Conservation (phyloP, 1,140 invertebrate genomes). For the Linepithema humile region DNA sequence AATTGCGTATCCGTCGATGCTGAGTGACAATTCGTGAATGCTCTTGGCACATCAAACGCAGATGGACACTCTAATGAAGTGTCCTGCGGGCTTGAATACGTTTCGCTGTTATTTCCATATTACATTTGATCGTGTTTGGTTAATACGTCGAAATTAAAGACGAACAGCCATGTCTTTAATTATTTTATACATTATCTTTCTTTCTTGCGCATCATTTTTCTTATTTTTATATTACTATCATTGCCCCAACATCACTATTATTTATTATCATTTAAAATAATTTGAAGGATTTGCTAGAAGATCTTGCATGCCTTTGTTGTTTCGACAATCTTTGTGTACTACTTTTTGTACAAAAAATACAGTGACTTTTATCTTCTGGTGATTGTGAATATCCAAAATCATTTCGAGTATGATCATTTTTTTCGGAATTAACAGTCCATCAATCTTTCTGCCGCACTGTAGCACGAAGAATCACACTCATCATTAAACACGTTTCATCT, state of each 20-base stretch:
- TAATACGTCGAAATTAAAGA: background rate
- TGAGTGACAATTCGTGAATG: conserved; percentile 54
- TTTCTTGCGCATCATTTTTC: background rate
- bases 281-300: too few species aligned
- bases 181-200: background rate
- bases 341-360: background rate
- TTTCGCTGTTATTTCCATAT: conserved; percentile 52
- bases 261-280: too few species aligned
- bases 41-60: conserved; percentile 69
- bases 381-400: background rate
- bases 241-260: background rate
- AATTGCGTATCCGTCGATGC: conserved; percentile 38
- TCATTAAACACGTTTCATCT: conserved; percentile 19
- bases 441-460: background rate
- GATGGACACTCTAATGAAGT: conserved; percentile 62
- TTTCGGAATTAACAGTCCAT: conserved; percentile 1
- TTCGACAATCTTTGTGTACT: background rate
- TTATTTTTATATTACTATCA: background rate
- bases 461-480: background rate
- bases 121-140: background rate
- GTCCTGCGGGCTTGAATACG: conserved; percentile 46
- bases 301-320: background rate
- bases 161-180: background rate
- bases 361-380: background rate
- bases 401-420: background rate